Base-by-base conservation (phyloP, 2,113 vertebrate genomes). In the Hippocampus comes region DNA sequence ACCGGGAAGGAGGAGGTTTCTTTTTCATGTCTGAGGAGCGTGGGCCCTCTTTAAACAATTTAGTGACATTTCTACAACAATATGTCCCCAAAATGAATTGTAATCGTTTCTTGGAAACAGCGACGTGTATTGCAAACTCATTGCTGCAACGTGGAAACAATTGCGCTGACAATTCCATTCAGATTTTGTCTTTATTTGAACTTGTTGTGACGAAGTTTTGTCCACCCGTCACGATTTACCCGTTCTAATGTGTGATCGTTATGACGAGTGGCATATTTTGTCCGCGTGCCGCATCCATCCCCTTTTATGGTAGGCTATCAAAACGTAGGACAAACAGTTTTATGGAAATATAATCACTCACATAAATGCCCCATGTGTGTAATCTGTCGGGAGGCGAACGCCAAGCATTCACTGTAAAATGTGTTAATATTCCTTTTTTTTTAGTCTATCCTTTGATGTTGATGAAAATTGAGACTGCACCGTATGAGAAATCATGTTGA, bases 331-430 rank as follows among this genome's bases (percentile, higher is more conserved):
- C 64, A 71, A 82, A 78, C 68, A 67, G 15, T 67, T 80, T 67
- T 38, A 79, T 81, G 65, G 74, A 86, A 70, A 63, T 74, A 68
- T 71, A 73, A 82, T 76, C 66, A 76, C 71, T 72, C 60, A 63
- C 60, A 79, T 67, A 77, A 70, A 79, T 74, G 67, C 46, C 25
- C 30, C 30, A 25, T 55, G 9, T 68, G 55, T 76, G 11, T 63
- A 41, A 68, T 41, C 30, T 25, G 25, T 55, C 30, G 53, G 38
- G 14, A 64, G 38, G 49, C 21, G 27, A 57, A 67, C 55, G 69
- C 30, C 63, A 70, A 70, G 55, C 27, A 21, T 69, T 68, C 48
- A 7, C 46, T 46, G 34, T 75, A 59, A 70, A 65, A 76, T 56
- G 42, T 49, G 25, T 63, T 15, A 15, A 43, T 65, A 18, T 66